Base-by-base conservation (phyloP, 2,888 invertebrate genomes). In the Trissoscelio sp. region DNA sequence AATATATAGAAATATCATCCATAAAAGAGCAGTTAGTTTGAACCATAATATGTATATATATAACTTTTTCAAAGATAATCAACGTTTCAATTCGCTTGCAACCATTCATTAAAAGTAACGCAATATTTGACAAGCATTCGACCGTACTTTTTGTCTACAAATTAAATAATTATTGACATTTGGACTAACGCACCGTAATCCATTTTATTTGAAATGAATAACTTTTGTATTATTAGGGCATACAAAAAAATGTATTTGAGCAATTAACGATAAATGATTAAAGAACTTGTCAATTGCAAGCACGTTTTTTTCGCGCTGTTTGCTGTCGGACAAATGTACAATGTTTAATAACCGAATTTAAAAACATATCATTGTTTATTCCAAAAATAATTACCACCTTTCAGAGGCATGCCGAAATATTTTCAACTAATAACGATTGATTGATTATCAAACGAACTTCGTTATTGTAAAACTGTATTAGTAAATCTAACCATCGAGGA, bases 331-430 rank as follows among this genome's bases (percentile, higher is more conserved):
- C 75, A 72, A 75, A 78, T 69, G 51, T 77, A 53, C 77, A 83
- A 82, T 66, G 72, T 79, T 72, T 80, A 55, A 79, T 85, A 83
- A 86, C 86, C 87, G 87, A 88, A 88, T 88, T 84, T 77, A 83
- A 87, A 74, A 74, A 83, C 80, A 82, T 83, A 82, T 82, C 82
- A 83, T 57, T 73, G 64, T 74, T 69, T 72, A 22, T 75, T 79
- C 51, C 28, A 57, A 69, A 60, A 75, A 77, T 12, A 20, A 48
- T 51, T 44, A 55, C 66, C 46, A 78, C 22, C 31, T 48, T 73
- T 37, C 62, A 72, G 44, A 64, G 37, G 53, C 60, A 62, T 80
- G 66, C 18, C 64, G 55, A 69, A 69, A 73, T 74, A 69, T 81
- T 64, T 79, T 62, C 28, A 42, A 42, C 7, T 39, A 60, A 67